Evolutionary conservation across 2,113 vertebrate species (phyloP).

Genomic region (Ornithorhynchus anatinus): DNA sequence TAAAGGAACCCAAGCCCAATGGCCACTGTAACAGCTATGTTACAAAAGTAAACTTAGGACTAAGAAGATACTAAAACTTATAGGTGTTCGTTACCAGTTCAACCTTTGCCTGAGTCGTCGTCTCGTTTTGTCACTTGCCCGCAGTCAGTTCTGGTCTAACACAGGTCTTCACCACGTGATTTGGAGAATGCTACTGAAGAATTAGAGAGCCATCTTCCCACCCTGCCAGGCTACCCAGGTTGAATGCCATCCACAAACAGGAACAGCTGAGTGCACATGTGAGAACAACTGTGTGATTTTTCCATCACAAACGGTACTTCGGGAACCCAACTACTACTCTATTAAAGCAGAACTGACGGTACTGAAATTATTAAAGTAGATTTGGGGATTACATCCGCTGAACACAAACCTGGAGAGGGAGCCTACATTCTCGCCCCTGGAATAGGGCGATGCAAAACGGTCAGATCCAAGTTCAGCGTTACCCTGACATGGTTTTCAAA

Average conservation of each 20-base stretch:
- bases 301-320: no score
- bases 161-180: no score
- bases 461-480: conserved; percentile 3
- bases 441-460: conserved; percentile 15
- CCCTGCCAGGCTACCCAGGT: no score
- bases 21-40: background rate
- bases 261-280: no score
- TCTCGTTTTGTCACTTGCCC: background rate
- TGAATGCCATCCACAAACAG: no score
- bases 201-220: no score
- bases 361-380: no score
- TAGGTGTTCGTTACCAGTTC: background rate
- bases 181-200: no score
- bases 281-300: no score
- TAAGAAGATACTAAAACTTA: background rate
- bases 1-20: background rate
- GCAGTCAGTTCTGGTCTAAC: no score
- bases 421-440: conserved; percentile 12
- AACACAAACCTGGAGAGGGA: conserved; percentile 4
- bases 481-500: conserved; percentile 26
- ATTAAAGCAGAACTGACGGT: no score
- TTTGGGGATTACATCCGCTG: conserved; percentile 8
- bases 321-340: no score
- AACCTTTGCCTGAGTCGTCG: background rate
- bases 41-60: background rate